Percentiles rank a stretch among this genome's conserved stretches.
These are phyloP conservation scores for Rattus norvegicus DNA, from an alignment of 2,113 vertebrate genomes.

Conservation along the genomic window GRCr8 NC_086027.1:83574501-83575000, in stretches of 20 bases:
- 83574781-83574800: no score
- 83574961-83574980: neutral
- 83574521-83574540: neutral
- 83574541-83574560: neutral
- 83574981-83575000: neutral
- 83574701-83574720: no score
- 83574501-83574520: neutral
- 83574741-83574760: no score
- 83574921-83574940: neutral
- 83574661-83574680: neutral
- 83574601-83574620: neutral
- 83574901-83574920: neutral
- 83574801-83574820: no score
- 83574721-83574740: no score
- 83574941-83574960: neutral
- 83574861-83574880: conserved; percentile 41
- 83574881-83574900: neutral
- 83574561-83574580: neutral
- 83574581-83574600: neutral
- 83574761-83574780: no score
- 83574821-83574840: no score
- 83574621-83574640: neutral
- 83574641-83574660: neutral
- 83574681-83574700: no score
- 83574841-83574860: no score